Base-by-base conservation (phyloP, 2,797 vertebrate genomes). In the Hafferia zeledoni region DNA sequence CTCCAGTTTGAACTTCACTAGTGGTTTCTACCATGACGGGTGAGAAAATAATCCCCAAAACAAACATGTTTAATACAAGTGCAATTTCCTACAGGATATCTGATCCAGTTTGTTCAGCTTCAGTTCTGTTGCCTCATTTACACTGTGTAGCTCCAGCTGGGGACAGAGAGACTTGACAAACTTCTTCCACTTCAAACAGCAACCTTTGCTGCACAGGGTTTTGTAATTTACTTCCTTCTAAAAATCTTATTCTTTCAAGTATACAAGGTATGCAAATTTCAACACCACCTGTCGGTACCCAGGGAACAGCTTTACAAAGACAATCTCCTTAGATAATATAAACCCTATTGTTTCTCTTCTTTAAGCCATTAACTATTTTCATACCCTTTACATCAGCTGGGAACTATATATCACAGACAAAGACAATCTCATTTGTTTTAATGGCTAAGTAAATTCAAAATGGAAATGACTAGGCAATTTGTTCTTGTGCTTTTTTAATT, bases 361-460 rank as follows among this genome's bases (percentile, higher is more conserved):
- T 95, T 89, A 93, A 92, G 65, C 35, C 75, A 81, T 93, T 96
- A 94, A 95, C 87, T 77, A 70, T 89, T 93, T 96, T 95, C 94
- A 87, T 78, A 93, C 61, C 24, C 87, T 93, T 87, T 74, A 84
- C 37, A 91, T 95, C 89, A 95, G 41, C 68, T 95, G 94, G 92
- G 91, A 95, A 91, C 89, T 61, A 87, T 92, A 63, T 56, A 94
- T 94, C 94, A 92, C 83, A 93, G 84, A 70, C 81, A 79, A 92
- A 92, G 94, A 93, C 85, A 96, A 87, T 80, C 95, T 94, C 87
- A 90, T 94, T 90, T 94, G 80, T 94, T 96, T 95, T 95, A 94
- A 96, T 69, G 47, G 92, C 50, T 72, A 89, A 94, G 80, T 83
- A 95, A 90, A 96, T 94, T 92, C 91, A 95, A 91, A 95, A 85